These are phyloP conservation scores for Coregonus suidteri DNA, from an alignment of 2,797 vertebrate species.

Conservation along the genomic window DNA sequence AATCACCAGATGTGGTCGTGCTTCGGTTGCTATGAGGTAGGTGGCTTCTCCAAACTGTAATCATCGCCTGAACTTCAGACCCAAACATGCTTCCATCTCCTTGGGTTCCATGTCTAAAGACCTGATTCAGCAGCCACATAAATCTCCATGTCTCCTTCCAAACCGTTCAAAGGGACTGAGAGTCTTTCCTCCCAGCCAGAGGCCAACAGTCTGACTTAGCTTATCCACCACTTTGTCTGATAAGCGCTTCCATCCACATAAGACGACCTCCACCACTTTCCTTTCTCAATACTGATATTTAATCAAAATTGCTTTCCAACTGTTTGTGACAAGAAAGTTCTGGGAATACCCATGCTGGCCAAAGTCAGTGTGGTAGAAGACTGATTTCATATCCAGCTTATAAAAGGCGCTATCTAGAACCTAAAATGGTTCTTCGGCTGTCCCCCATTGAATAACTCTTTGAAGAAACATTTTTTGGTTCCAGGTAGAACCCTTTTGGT, in stretches of 20 bases:
- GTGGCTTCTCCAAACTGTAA: slow-evolving; percentile 36
- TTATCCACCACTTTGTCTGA: slow-evolving; percentile 39
- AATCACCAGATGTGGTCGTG: slow-evolving; percentile 46
- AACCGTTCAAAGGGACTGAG: slow-evolving; percentile 25
- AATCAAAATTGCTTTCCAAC: slow-evolving; percentile 57
- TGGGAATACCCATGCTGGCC: slow-evolving; percentile 35
- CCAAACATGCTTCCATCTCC: slow-evolving; percentile 38
- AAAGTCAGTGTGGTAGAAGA: slow-evolving; percentile 37
- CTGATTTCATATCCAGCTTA: slow-evolving; percentile 27
- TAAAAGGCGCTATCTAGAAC: slow-evolving; percentile 26
- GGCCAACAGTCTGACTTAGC: slow-evolving; percentile 31
- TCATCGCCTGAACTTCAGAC: slow-evolving; percentile 47
- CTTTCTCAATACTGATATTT: slow-evolving; percentile 41
- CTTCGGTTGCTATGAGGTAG: slow-evolving; percentile 47
- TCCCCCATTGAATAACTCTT: too few relatives aligned
- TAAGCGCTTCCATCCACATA: slow-evolving; percentile 52
- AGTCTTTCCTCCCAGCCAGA: slow-evolving; percentile 38
- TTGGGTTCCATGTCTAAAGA: slow-evolving; percentile 46
- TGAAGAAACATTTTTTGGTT: too few relatives aligned
- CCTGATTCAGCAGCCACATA: slow-evolving; percentile 41
- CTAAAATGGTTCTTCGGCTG: too few relatives aligned
- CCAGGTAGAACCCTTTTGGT: too few relatives aligned
- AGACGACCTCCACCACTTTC: slow-evolving; percentile 36
- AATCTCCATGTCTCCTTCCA: slow-evolving; percentile 17
- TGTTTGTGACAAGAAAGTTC: slow-evolving; percentile 38